phyloP scores from a whole-genome alignment of 2,113 vertebrate genomes.

The Odobenus rosmarus region DNA sequence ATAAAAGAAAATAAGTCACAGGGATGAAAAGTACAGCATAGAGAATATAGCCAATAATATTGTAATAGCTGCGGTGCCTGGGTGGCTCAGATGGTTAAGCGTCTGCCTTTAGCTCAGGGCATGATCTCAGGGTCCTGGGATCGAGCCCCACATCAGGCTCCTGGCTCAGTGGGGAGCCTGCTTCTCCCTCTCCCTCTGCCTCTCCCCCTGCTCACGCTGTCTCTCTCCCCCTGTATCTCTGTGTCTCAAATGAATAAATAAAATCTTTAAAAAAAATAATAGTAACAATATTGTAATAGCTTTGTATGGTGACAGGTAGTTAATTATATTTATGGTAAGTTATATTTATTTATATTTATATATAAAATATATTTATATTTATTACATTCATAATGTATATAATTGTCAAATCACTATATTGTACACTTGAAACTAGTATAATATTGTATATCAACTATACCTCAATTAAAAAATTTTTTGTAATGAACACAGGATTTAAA shows the following conservation, averaged over 20 bases:
- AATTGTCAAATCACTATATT: background rate
- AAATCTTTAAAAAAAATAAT: too few species aligned
- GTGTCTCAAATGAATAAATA: too few species aligned
- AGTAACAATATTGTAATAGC: background rate
- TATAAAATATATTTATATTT: too few species aligned
- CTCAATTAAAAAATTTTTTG: background rate
- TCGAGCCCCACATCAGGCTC: too few species aligned
- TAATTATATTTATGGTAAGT: background rate
- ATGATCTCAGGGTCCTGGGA: too few species aligned
- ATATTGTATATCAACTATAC: background rate
- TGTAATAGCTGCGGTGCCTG: background rate
- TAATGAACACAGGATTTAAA: background rate
- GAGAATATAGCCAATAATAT: background rate
- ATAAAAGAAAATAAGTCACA: background rate
- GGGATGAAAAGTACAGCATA: background rate
- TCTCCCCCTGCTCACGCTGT: too few species aligned
- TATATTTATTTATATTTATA: too few species aligned
- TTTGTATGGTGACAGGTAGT: background rate
- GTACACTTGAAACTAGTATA: background rate
- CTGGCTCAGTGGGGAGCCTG: too few species aligned
- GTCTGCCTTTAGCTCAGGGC: too few species aligned
- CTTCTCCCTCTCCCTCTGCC: too few species aligned
- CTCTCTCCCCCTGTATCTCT: too few species aligned
- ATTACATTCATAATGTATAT: background rate
- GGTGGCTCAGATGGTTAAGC: too few species aligned